Evolutionary conservation across 2,888 invertebrate genomes (phyloP), one percentile per base, ranked within the genome.

Genomic region (Agrilus biguttatus): DNA sequence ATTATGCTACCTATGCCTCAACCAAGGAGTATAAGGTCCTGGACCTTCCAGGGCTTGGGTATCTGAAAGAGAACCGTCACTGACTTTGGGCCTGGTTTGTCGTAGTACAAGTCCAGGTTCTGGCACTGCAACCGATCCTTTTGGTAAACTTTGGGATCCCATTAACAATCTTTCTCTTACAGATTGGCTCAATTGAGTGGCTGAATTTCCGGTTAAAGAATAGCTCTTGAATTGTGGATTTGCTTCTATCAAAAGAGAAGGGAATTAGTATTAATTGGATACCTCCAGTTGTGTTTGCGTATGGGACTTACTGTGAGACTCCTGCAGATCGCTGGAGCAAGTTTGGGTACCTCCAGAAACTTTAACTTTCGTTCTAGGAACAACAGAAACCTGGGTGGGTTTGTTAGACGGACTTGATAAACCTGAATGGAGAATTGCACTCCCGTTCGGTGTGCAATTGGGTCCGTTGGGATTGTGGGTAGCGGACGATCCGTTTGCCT

Each of bases 261-360:
- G 7, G 19, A 8, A 42, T 37, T 37, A 39, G 12, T 47, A 36
- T 5, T 14, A 34, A 10, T 14, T 37, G 6, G 5, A 17, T n/a
- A n/a, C n/a, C n/a, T n/a, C n/a, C n/a, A 8, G 8, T 37, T 10
- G n/a, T 17, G 19, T 19, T 4, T 19, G 14, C 10, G 5, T 37
- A 5, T 37, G 37, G 32, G 42, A 68, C 75, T 72, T 61, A 79
- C 79, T 78, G 60, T 58, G 58, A 21, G 76, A 72, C 52, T 74
- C 79, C 63, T 80, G 80, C 33, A 82, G 68, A 57, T 85, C 85
- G 54, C 81, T 81, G 33, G 81, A 83, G 55, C 86, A 82, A 6
- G 90, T 90, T 64, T 91, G 90, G 0, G 90, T 89, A 23, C 90
- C 90, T 12, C 89, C 89, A 6, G 89, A 87, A 21, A 89, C 85